A percentile compares a stretch with the other conserved stretches of the same genome.
phyloP scores from a whole-genome alignment of 2,888 invertebrate species.

The Phyllotreta striolata region DNA sequence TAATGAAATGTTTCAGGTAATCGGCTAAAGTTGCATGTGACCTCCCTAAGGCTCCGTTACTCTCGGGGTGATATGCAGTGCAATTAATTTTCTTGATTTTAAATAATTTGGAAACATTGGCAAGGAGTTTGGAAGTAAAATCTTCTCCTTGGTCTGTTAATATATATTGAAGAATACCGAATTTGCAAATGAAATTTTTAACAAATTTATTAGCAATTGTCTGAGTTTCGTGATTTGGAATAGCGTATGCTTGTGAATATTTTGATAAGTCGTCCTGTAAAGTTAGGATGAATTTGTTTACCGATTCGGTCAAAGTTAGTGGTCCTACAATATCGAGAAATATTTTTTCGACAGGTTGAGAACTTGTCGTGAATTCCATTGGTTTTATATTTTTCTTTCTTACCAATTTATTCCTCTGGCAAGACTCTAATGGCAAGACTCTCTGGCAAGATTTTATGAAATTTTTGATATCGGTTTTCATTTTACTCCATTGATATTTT shows the following conservation, averaged over 20 bases:
- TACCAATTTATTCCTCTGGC: constrained; percentile 33
- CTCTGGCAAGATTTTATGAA: constrained; percentile 43
- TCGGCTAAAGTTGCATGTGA: constrained; percentile 38
- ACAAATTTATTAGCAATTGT: constrained; percentile 45
- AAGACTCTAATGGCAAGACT: constrained; percentile 43
- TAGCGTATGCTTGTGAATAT: constrained; percentile 47
- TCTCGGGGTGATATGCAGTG: constrained; percentile 40
- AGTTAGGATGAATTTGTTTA: constrained; percentile 47
- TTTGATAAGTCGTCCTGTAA: constrained; percentile 45
- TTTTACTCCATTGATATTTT: constrained; percentile 44
- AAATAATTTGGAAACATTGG: constrained; percentile 14
- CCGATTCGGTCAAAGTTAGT: constrained; percentile 34
- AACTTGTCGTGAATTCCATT: constrained; percentile 12
- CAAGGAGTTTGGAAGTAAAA: constrained; percentile 39
- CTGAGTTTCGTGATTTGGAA: constrained; percentile 44
- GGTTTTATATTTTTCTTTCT: background rate
- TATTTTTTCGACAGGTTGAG: constrained; percentile 42
- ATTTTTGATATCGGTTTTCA: constrained; percentile 41
- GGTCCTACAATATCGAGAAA: constrained; percentile 49
- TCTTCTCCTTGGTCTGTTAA: constrained; percentile 49
- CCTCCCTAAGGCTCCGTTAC: constrained; percentile 41
- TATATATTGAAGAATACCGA: constrained; percentile 47
- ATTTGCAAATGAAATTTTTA: constrained; percentile 42
- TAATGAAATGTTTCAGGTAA: constrained; percentile 44
- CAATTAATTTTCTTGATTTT: constrained; percentile 31